phyloP scores from a whole-genome alignment of 2,888 invertebrate species.

The Euphydryas editha region DNA sequence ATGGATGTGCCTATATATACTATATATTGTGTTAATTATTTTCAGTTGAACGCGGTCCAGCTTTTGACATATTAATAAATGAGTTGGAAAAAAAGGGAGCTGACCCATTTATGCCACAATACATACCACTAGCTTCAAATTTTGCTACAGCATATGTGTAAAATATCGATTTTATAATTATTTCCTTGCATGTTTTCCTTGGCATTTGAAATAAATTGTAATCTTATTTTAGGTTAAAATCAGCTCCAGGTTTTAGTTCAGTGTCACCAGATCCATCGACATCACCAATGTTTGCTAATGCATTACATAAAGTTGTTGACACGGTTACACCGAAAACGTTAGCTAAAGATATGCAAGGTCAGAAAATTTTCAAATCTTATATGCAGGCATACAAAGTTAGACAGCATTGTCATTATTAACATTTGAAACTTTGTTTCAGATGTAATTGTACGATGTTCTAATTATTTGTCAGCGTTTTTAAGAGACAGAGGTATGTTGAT shows the following conservation, averaged over 20 bases:
- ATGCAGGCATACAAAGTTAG: not conserved
- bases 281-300: conserved; percentile 46
- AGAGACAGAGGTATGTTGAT: conserved; percentile 61
- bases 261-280: conserved; percentile 52
- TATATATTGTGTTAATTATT: conserved; percentile 18
- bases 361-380: conserved; percentile 1
- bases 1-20: not conserved
- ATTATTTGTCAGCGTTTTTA: conserved; percentile 63
- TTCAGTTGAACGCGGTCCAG: conserved; percentile 68
- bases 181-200: conserved; percentile 35
- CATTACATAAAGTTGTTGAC: conserved; percentile 56
- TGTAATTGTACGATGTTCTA: conserved; percentile 55
- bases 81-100: conserved; percentile 54
- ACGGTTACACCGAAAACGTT: conserved; percentile 52
- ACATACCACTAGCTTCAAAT: conserved; percentile 48
- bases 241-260: conserved; percentile 62
- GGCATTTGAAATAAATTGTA: not conserved
- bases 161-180: not conserved
- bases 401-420: not conserved
- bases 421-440: conserved; percentile 52
- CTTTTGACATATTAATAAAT: conserved; percentile 62
- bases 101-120: conserved; percentile 54
- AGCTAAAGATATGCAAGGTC: conserved; percentile 59
- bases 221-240: conserved; percentile 53
- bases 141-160: conserved; percentile 59